phyloP scores from a whole-genome alignment of 2,113 vertebrate species.

The Phylloscopus trochiloides region DNA sequence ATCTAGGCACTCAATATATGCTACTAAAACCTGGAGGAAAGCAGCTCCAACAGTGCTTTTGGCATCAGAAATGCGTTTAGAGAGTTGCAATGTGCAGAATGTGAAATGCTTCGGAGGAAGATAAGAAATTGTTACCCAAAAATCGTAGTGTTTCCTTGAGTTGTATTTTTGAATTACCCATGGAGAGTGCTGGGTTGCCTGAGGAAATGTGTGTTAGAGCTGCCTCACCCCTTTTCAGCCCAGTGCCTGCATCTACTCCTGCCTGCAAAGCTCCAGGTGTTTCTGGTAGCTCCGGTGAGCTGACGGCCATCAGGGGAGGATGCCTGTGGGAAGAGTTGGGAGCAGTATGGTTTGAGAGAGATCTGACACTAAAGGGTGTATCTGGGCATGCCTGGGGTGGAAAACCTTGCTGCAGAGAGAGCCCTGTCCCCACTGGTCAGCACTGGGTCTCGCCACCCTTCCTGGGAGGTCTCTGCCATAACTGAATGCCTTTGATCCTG shows the following conservation, averaged over 20 bases:
- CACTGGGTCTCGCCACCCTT: accelerated
- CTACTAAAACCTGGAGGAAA: not conserved
- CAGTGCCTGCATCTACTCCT: not conserved
- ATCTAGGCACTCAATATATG: not conserved
- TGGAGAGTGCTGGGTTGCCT: not conserved
- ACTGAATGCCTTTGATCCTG: not conserved
- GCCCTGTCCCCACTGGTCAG: not conserved
- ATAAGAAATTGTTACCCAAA: not conserved
- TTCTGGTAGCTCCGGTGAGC: not conserved
- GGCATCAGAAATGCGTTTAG: not conserved
- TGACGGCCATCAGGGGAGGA: not conserved
- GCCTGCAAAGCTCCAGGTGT: not conserved
- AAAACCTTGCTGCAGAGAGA: not conserved
- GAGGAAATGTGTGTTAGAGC: not conserved
- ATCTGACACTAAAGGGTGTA: not conserved
- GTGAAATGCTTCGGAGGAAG: not conserved
- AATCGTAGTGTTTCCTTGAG: not conserved
- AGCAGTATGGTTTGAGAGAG: not conserved
- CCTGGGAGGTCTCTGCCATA: not conserved
- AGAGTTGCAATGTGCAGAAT: not conserved
- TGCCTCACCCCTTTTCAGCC: not conserved
- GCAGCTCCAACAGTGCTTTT: not conserved
- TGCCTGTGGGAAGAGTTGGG: not conserved
- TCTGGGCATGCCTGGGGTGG: not conserved
- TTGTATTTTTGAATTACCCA: not conserved